These are phyloP conservation scores for Botrylloides violaceus DNA, from an alignment of 23 tunicate species.

Conservation along the genomic window DNA sequence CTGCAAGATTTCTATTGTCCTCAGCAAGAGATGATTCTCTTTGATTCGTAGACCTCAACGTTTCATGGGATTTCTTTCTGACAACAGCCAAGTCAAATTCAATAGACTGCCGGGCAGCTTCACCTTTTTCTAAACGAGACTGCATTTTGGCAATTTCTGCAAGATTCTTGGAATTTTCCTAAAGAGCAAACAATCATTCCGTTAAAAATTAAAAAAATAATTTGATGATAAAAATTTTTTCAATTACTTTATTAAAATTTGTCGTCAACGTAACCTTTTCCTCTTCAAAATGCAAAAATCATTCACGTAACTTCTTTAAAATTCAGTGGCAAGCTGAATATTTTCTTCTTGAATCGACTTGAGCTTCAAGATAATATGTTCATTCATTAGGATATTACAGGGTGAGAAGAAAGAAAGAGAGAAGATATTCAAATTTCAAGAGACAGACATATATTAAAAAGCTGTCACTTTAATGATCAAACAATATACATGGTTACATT, in stretches of 20 bases:
- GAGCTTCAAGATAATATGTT: slow-evolving; percentile 31
- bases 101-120: slow-evolving; percentile 57
- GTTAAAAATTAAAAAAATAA: background rate
- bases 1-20: slow-evolving; percentile 48
- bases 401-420: too few relatives aligned
- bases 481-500: background rate
- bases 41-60: slow-evolving; percentile 29
- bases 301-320: slow-evolving; percentile 32
- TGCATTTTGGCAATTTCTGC: slow-evolving; percentile 46
- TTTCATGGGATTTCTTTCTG: slow-evolving; percentile 48
- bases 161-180: slow-evolving; percentile 56
- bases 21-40: slow-evolving; percentile 52
- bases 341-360: slow-evolving; percentile 47
- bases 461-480: too few relatives aligned
- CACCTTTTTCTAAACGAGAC: slow-evolving; percentile 64
- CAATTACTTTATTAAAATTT: slow-evolving; percentile 41
- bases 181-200: background rate
- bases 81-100: slow-evolving; percentile 70
- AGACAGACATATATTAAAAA: too few relatives aligned
- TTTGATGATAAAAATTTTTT: too few relatives aligned
- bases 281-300: slow-evolving; percentile 55
- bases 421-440: too few relatives aligned
- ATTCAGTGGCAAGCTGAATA: slow-evolving; percentile 38
- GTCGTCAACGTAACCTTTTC: slow-evolving; percentile 39
- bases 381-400: background rate